These are phyloP conservation scores for Callyntrura guangdongensis DNA, from an alignment of 2,888 invertebrate species.

Conservation along the genomic window DNA sequence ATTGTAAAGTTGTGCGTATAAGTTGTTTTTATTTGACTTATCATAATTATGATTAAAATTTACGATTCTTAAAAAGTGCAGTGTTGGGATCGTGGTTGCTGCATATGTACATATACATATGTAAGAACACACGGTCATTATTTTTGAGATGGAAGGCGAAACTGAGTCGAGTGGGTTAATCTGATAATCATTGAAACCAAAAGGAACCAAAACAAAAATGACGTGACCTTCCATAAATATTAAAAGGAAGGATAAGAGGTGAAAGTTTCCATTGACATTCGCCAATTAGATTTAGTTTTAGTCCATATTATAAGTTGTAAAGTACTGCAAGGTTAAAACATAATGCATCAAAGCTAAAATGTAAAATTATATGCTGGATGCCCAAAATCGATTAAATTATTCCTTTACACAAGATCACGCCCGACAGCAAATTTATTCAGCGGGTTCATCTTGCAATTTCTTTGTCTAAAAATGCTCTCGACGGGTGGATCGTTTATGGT, in stretches of 20 bases:
- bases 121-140: neutral
- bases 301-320: neutral
- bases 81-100: neutral
- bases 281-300: neutral
- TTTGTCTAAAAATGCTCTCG: conserved; percentile 48
- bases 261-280: conserved; percentile 52
- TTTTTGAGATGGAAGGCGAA: conserved; percentile 5
- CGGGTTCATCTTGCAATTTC: too few species aligned
- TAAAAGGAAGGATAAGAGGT: conserved; percentile 35
- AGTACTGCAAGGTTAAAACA: neutral
- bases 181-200: neutral
- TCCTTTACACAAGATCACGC: neutral
- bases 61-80: conserved; percentile 18
- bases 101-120: too few species aligned
- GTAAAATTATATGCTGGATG: neutral
- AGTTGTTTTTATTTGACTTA: neutral
- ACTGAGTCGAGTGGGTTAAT: neutral
- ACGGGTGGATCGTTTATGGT: conserved; percentile 46
- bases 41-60: conserved; percentile 2
- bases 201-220: neutral
- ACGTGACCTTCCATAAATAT: conserved; percentile 9
- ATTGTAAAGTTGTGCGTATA: conserved; percentile 20
- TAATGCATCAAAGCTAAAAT: conserved; percentile 12
- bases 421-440: neutral
- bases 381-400: neutral